Conservation (phyloP, 2,888 invertebrate genomes). For the Glaucopsyche alexis region DNA sequence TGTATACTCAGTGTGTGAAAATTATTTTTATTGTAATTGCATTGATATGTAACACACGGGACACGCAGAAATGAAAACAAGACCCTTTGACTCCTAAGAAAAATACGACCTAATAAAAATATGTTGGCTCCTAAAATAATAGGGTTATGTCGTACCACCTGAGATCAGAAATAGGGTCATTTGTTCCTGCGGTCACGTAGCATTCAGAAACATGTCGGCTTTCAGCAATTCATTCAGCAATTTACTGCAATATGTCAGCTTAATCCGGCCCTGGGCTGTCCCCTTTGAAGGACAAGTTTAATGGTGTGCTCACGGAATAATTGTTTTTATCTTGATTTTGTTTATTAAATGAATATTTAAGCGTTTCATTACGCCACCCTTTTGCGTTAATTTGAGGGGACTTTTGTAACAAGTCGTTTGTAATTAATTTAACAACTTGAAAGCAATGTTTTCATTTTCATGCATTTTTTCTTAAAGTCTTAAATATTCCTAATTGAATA, state of each 20-base stretch:
- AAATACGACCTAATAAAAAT: conserved; percentile 24
- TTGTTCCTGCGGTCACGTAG: conserved; percentile 56
- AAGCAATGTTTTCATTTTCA: not conserved
- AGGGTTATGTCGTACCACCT: conserved; percentile 29
- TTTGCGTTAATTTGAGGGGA: not conserved
- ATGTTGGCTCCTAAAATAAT: conserved; percentile 41
- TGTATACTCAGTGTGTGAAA: too few relatives aligned
- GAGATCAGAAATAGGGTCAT: conserved; percentile 24
- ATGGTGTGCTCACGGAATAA: conserved; percentile 46
- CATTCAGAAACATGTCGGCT: conserved; percentile 49
- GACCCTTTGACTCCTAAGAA: not conserved
- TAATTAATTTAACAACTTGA: not conserved
- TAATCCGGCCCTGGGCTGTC: conserved; percentile 63
- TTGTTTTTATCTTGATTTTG: conserved; percentile 28
- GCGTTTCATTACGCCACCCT: not conserved
- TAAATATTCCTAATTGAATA: not conserved
- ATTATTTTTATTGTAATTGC: too few relatives aligned
- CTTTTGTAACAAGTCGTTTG: not conserved
- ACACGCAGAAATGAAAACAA: not conserved
- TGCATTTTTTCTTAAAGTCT: not conserved
- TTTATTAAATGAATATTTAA: conserved; percentile 7
- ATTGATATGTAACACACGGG: not conserved
- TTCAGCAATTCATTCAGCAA: conserved; percentile 42
- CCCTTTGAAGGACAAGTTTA: conserved; percentile 62
- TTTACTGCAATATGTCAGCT: conserved; percentile 55